Evolutionary conservation across 2,888 invertebrate species (phyloP), one percentile per base, ranked within the genome.

Genomic region (Eupithecia pulchellata): DNA sequence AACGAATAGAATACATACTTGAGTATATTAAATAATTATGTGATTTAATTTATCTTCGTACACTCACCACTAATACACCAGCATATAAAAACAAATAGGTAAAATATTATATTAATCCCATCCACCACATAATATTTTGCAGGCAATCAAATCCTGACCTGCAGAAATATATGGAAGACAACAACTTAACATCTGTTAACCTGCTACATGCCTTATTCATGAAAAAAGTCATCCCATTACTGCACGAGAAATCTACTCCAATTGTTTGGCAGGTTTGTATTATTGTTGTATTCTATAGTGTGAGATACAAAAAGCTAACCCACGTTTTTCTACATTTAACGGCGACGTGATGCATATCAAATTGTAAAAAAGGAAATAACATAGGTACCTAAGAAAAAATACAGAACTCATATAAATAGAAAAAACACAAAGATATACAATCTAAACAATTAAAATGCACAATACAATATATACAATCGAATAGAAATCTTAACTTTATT

Each of bases 201-300:
- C 76, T 85, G 30, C 83, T 93, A 1, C 91, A 92, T 62, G 82
- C 84, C 2, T 72, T 88, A 30, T 92, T 93, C 73, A 93, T 93
- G 91, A 75, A 76, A 34, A 86, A 83, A 2, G 86, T 83, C 0
- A 82, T 91, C 5, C 89, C 91, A 0, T 78, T 92, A 3, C 78
- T 93, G 0, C 84, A 83, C 0, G 73, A 81, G 0, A 79, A 77
- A 17, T 84, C 87, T 2, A 82, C 79, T 30, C 83, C 89, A 2
- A 86, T 92, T 11, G 90, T 93, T 11, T 93, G 93, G 93, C 91
- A 93, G 81, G 92, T 90, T 69, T 70, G 83, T 81, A 71, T 8
- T 42, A n/a, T 25, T 58, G 6, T 20, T 57, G 29, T 27, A 17
- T 13, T 27, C 25, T 17, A 2, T 57, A n/a, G n/a, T n/a, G n/a